Conservation (phyloP, 2,797 vertebrate genomes). For the Pygocentrus nattereri region DNA sequence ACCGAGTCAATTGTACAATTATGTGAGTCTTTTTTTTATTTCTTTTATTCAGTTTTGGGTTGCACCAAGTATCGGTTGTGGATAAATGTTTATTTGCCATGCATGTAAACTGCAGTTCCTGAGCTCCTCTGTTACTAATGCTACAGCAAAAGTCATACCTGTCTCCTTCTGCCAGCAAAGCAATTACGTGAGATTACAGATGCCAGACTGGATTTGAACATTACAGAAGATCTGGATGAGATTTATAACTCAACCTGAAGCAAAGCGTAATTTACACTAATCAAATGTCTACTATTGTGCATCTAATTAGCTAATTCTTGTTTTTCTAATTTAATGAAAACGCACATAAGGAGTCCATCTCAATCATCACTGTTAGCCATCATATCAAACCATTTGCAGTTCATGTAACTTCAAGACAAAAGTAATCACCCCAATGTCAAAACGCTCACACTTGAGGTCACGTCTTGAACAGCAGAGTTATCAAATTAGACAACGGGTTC, state of each 20-base stretch:
- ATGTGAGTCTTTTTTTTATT: no score
- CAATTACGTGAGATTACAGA: slow-evolving; percentile 29
- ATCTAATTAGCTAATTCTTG: slow-evolving; percentile 17
- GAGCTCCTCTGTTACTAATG: not conserved
- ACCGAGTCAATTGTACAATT: no score
- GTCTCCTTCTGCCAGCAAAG: not conserved
- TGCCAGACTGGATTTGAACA: slow-evolving; percentile 6
- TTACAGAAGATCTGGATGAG: not conserved
- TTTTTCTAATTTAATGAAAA: not conserved
- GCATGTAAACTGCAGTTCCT: not conserved
- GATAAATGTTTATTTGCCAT: not conserved
- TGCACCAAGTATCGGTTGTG: no score
- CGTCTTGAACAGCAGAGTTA: slow-evolving; percentile 22
- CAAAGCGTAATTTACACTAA: slow-evolving; percentile 15
- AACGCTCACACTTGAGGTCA: not conserved
- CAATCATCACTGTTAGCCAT: not conserved
- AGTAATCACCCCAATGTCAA: not conserved
- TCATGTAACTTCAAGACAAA: not conserved
- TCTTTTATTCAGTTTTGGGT: no score
- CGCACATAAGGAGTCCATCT: not conserved
- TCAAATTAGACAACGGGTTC: slow-evolving; percentile 21
- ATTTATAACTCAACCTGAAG: slow-evolving; percentile 1
- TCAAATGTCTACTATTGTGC: slow-evolving; percentile 12
- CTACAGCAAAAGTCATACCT: not conserved
- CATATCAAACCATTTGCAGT: not conserved